phyloP scores from a whole-genome alignment of 2,113 vertebrate genomes.

The Piaya cayana region DNA sequence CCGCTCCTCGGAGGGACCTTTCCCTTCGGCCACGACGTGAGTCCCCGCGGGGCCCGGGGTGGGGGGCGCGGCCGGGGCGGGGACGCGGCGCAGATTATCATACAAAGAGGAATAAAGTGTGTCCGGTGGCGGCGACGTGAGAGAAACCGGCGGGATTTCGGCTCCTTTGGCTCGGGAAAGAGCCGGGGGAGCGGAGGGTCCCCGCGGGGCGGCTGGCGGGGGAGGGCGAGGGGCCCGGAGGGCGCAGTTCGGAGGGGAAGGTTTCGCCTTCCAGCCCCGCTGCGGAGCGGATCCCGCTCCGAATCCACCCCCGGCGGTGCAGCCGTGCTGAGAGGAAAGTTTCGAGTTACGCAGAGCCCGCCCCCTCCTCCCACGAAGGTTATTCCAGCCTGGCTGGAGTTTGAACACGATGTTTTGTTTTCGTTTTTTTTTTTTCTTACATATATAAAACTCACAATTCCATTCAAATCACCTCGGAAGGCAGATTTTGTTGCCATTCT shows the following conservation, averaged over 20 bases:
- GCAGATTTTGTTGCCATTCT: not conserved
- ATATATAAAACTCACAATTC: too few relatives aligned
- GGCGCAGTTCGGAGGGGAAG: too few relatives aligned
- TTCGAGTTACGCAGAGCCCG: slow-evolving; percentile 43
- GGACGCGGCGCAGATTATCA: not conserved
- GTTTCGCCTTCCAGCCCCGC: not conserved
- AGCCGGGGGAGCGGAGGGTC: not conserved
- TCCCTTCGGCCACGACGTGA: slow-evolving; percentile 90
- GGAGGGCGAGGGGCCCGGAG: too few relatives aligned
- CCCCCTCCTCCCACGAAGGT: slow-evolving; percentile 31
- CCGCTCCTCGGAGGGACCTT: slow-evolving; percentile 83
- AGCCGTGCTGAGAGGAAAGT: slow-evolving; percentile 51
- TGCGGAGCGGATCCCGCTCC: not conserved
- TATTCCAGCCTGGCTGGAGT: slow-evolving; percentile 16
- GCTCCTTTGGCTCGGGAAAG: not conserved
- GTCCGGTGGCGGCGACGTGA: not conserved
- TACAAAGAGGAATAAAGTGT: not conserved
- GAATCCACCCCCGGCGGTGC: not conserved
- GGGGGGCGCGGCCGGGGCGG: not conserved
- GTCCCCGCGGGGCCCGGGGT: slow-evolving; percentile 52
- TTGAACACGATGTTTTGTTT: not conserved
- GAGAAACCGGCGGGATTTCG: not conserved
- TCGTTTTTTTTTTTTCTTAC: too few relatives aligned
- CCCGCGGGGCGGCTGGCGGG: not conserved
- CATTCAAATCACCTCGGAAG: not conserved